A percentile compares a stretch with the other conserved stretches of the same genome.
Evolutionary conservation across 2,888 invertebrate genomes (phyloP).

Genomic region (Crematogaster levior): DNA sequence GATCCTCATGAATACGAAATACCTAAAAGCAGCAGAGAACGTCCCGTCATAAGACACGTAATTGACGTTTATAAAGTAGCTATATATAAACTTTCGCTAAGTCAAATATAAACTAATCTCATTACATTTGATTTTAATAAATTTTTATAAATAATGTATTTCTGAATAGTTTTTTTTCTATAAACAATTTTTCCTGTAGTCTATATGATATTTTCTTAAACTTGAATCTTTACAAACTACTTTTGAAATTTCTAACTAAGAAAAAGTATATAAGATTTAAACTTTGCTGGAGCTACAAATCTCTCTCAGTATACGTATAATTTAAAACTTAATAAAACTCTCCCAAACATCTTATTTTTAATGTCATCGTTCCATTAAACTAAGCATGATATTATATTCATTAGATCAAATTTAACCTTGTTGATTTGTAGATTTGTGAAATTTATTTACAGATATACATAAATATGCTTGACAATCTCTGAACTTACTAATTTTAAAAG

Average conservation of each 20-base stretch:
- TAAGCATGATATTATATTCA: not conserved
- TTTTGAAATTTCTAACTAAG: not conserved
- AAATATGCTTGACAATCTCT: not conserved
- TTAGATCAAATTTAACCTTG: not conserved
- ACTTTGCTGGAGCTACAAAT: not conserved
- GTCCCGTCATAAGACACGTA: slow-evolving; percentile 66
- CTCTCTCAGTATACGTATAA: not conserved
- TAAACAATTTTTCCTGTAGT: not conserved
- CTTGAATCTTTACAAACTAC: not conserved
- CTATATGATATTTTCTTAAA: not conserved
- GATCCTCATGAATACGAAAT: slow-evolving; percentile 68
- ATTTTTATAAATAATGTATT: not conserved
- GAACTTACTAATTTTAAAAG: not conserved
- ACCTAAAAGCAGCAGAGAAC: slow-evolving; percentile 56
- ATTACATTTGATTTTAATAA: slow-evolving; percentile 4
- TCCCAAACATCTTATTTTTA: slow-evolving; percentile 10
- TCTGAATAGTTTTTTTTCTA: not conserved
- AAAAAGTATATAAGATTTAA: not conserved
- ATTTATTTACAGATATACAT: not conserved
- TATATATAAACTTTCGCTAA: slow-evolving; percentile 24
- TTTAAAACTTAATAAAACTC: slow-evolving; percentile 5
- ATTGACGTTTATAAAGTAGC: slow-evolving; percentile 69
- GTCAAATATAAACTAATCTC: slow-evolving; percentile 6
- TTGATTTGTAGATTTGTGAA: not conserved
- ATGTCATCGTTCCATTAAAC: not conserved